Base-by-base conservation (phyloP, 2,113 vertebrate genomes). In the Pogona vitticeps region DNA sequence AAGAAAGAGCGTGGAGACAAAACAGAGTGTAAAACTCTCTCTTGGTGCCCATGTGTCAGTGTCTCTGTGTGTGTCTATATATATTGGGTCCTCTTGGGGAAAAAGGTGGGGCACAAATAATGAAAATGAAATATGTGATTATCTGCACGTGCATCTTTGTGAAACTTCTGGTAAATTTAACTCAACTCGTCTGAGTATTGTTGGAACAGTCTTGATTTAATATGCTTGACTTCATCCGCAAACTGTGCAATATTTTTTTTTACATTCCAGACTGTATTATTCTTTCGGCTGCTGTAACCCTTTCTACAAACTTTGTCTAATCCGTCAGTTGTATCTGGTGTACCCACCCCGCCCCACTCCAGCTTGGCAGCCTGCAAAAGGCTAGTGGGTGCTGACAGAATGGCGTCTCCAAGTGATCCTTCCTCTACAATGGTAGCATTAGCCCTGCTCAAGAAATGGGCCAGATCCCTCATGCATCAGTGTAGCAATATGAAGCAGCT, bases 191-290 rank as follows among this genome's bases (percentile, higher is more conserved):
- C 0, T 36, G 31, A n/a, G 28, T 31, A 68, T 80, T 31, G 46
- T 33, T 82, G 83, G 86, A 6, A 1, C 89, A 75, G 88, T 73
- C 20, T 83, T 82, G 89, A 84, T 91, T 91, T 88, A 91, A 93
- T 92, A 15, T 8, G n/a, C 71, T 83, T 92, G 26, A 92, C 90
- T 91, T 91, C 90, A 90, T 92, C 88, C 91, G 82, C 80, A 18
- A 86, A 83, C 83, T 90, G 83, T 90, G 76, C 65, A 79, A n/a
- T 84, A 82, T 3, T 58, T 88, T 52, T 91, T 93, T 92, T 67
- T 36, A 73, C 68, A 40, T 36, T 59, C 82, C 72, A 90, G 58
- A 1, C 78, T 91, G 83, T 88, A 65, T 76, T 6, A 87, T 73
- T 0, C 15, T 59, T 82, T 76, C 87, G 82, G 26, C 61, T 90